Percentiles rank a stretch among this genome's conserved stretches.
These are phyloP conservation scores for Lethocerus indicus DNA, from an alignment of 1,140 invertebrate species.

Conservation along the genomic window DNA sequence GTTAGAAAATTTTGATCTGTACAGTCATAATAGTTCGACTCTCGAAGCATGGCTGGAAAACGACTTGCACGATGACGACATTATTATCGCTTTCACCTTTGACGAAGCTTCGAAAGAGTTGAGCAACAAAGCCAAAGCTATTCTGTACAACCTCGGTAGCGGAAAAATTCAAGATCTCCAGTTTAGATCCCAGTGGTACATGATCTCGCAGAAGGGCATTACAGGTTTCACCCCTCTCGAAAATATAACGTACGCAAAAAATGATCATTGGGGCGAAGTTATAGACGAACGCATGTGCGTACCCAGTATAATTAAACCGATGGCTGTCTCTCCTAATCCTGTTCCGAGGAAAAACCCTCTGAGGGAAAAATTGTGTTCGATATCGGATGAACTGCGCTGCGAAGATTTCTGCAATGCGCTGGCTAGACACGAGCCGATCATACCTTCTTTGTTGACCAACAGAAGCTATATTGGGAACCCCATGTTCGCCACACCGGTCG, in stretches of 20 bases:
- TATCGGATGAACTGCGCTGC: slow-evolving; percentile 24
- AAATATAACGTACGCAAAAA: slow-evolving; percentile 24
- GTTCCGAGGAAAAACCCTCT: slow-evolving; percentile 24
- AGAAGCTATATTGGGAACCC: slow-evolving; percentile 24
- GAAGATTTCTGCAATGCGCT: slow-evolving; percentile 28
- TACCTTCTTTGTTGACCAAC: slow-evolving; percentile 26
- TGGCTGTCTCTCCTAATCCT: slow-evolving; percentile 23
- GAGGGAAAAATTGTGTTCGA: slow-evolving; percentile 26
- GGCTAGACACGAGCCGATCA: slow-evolving; percentile 26
- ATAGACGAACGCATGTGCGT: slow-evolving; percentile 20
- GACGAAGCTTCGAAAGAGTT: slow-evolving; percentile 22
- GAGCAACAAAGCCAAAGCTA: slow-evolving; percentile 18
- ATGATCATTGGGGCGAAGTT: slow-evolving; percentile 19
- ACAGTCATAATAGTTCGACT: slow-evolving; percentile 17
- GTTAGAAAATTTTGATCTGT: slow-evolving; percentile 20
- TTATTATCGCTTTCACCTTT: slow-evolving; percentile 21
- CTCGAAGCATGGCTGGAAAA: slow-evolving; percentile 18
- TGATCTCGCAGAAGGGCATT: slow-evolving; percentile 36
- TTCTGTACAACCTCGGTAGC: slow-evolving; percentile 24
- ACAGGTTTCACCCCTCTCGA: slow-evolving; percentile 33
- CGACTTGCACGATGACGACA: slow-evolving; percentile 15
- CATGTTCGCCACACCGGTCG: slow-evolving; percentile 28
- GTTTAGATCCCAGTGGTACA: slow-evolving; percentile 36
- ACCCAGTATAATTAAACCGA: slow-evolving; percentile 18
- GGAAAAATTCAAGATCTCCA: slow-evolving; percentile 34